Conservation (phyloP, 2,888 invertebrate genomes). For the Nemotelus nigrinus region DNA sequence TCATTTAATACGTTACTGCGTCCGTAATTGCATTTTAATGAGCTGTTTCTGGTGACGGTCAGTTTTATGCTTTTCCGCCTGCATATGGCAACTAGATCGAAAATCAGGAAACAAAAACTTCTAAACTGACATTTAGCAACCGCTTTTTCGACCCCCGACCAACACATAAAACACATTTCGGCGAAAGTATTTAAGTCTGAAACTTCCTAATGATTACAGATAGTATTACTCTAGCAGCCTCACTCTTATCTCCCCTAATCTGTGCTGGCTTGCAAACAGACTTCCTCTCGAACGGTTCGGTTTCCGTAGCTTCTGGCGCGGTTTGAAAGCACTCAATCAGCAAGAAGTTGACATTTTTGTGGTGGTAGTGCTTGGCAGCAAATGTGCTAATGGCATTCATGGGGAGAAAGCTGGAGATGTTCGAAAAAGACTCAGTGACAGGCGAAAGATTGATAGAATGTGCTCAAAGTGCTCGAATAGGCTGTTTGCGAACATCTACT, state of each 20-base stretch:
- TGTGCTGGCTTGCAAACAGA: not conserved
- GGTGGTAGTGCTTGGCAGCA: not conserved
- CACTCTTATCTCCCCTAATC: not conserved
- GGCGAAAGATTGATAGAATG: slow-evolving; percentile 22
- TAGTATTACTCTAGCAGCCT: not conserved
- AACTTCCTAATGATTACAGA: slow-evolving; percentile 6
- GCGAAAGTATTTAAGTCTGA: slow-evolving; percentile 11
- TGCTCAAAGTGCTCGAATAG: not conserved
- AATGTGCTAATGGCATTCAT: slow-evolving; percentile 5
- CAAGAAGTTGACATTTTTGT: slow-evolving; percentile 20
- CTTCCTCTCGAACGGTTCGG: not conserved
- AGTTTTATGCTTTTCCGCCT: slow-evolving; percentile 19
- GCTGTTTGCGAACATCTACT: not conserved
- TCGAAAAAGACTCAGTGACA: slow-evolving; percentile 8
- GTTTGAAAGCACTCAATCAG: slow-evolving; percentile 35
- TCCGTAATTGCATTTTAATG: slow-evolving; percentile 40
- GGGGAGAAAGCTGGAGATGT: not conserved
- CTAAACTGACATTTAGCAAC: slow-evolving; percentile 24
- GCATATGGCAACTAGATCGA: not conserved
- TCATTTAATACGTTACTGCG: not conserved
- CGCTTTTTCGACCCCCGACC: not conserved
- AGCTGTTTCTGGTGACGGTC: slow-evolving; percentile 33
- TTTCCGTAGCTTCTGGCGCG: not conserved
- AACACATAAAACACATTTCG: not conserved
- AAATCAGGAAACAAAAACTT: slow-evolving; percentile 1